Evolutionary conservation across 1,140 invertebrate species (phyloP), one percentile per base, ranked within the genome.

Genomic region (Holcopasites calliopsidis): DNA sequence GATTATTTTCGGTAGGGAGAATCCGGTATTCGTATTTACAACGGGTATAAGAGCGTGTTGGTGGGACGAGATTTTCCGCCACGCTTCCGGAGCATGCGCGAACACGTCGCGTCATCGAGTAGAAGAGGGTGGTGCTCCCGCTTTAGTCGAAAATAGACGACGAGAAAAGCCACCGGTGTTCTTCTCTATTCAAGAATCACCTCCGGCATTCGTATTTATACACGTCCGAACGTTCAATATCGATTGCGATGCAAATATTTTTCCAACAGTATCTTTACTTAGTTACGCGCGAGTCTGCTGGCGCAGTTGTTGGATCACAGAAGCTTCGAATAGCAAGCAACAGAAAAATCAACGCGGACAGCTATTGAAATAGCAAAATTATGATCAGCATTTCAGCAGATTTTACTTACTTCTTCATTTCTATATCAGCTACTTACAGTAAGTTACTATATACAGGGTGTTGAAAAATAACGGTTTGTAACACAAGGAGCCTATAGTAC

Each of bases 101-200:
- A 55, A 28, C 35, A 18, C 28, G 16, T 23, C 13, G 35, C 65
- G 18, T 16, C 18, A 42, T 16, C 61, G 60, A 42, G 50, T 26
- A 57, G 28, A 68, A 75, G 61, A 62, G 77, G 60, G 60, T 40
- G 64, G 49, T 77, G 80, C 81, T 81, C 83, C 77, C 76, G 72
- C 84, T 80, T 69, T 73, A 47, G 70, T 76, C 78, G 57, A 85
- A 85, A 85, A 85, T 85, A 85, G 84, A 85, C 75, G 58, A 42
- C 70, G 73, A 68, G 38, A 69, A 82, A 65, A 76, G 16, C 74
- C 31, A 61, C 38, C 64, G 44, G 54, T 31, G 23, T 65, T 49
- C 68, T 75, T 66, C 40, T 49, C 33, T n/a, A n/a, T n/a, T n/a
- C n/a, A n/a, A n/a, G 4, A 70, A 58, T 54, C 49, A 23, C 55